Evolutionary conservation across 2,113 vertebrate species (phyloP).

Genomic region (Elephas maximus): DNA sequence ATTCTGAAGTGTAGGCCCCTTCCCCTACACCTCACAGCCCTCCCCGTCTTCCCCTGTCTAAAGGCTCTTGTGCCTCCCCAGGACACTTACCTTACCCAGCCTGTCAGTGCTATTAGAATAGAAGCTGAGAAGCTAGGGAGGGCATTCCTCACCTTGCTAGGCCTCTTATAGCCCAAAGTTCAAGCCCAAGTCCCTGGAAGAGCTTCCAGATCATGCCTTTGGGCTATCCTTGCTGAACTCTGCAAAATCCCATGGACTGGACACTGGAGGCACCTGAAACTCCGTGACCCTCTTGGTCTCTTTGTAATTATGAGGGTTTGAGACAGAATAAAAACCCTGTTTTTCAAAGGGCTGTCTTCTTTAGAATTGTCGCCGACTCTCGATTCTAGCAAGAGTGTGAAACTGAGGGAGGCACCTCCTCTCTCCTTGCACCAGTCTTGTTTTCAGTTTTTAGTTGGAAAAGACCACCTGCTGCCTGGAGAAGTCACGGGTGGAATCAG

Average conservation of each 20-base stretch:
- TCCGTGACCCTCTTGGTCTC: background rate
- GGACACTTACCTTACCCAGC: background rate
- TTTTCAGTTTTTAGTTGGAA: background rate
- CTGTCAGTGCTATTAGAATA: background rate
- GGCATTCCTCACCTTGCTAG: background rate
- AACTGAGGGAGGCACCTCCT: background rate
- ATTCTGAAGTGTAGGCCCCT: background rate
- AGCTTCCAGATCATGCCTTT: background rate
- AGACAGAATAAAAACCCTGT: background rate
- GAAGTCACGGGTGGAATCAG: background rate
- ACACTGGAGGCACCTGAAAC: background rate
- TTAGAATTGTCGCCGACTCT: background rate
- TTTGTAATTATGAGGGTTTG: slow-evolving; percentile 25
- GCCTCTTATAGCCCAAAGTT: background rate
- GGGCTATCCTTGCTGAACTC: background rate
- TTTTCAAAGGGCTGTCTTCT: background rate
- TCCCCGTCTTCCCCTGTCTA: background rate
- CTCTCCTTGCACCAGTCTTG: background rate
- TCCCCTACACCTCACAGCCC: background rate
- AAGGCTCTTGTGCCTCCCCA: background rate
- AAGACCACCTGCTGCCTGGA: background rate
- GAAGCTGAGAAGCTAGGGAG: slow-evolving; percentile 1
- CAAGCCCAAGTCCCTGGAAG: background rate
- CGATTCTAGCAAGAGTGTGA: background rate
- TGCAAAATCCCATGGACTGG: background rate